phyloP scores from a whole-genome alignment of 2,797 vertebrate genomes.

The Alca torda region DNA sequence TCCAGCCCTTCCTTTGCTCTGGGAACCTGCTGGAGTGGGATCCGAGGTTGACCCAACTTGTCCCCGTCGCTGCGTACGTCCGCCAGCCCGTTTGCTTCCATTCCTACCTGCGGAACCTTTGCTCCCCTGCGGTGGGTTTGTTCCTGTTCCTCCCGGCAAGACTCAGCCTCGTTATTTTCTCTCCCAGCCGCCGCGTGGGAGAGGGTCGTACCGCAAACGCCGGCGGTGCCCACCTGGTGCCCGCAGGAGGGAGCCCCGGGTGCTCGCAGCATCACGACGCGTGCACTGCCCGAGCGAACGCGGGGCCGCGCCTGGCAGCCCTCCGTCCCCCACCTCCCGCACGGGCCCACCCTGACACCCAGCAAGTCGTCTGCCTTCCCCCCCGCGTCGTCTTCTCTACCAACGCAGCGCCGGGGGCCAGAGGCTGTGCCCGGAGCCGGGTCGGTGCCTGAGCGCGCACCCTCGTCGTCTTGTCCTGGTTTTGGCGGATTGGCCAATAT shows the following conservation, averaged over 20 bases:
- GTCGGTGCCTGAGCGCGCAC: accelerated
- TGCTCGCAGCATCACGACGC: background rate
- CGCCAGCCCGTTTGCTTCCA: accelerated
- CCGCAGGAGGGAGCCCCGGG: background rate
- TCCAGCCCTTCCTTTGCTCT: background rate
- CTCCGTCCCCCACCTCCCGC: background rate
- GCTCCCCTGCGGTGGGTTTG: background rate
- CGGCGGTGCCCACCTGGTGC: background rate
- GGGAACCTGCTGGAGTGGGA: background rate
- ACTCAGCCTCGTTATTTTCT: too few relatives aligned
- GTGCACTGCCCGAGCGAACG: background rate
- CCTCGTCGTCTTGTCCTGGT: background rate
- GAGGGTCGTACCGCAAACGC: accelerated
- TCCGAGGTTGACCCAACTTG: background rate
- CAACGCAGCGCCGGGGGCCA: too few relatives aligned
- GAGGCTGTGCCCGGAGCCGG: background rate
- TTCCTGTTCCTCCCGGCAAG: background rate
- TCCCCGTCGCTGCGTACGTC: too few relatives aligned
- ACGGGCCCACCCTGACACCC: background rate
- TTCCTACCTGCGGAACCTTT: background rate
- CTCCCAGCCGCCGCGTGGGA: accelerated
- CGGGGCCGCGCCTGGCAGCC: accelerated
- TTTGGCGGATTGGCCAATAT: too few relatives aligned
- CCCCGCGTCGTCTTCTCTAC: accelerated
- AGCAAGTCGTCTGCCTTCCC: too few relatives aligned